These are phyloP conservation scores for Spodoptera exigua DNA, from an alignment of 2,888 invertebrate genomes.

Conservation along the genomic window DNA sequence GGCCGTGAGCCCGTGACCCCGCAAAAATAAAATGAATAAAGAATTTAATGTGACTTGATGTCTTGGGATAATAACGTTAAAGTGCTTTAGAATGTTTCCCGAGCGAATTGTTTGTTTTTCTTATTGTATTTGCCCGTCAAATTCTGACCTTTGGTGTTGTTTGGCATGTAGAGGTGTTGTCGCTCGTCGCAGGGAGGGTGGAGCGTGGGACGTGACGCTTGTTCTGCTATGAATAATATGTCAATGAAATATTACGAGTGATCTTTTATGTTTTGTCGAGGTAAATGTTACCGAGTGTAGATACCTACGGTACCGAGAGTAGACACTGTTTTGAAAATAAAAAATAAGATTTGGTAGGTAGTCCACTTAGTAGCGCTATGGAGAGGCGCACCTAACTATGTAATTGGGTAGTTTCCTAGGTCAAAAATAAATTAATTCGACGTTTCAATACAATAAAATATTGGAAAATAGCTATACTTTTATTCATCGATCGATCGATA, in stretches of 20 bases:
- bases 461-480: too few relatives aligned
- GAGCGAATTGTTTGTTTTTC: constrained; percentile 80
- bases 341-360: too few relatives aligned
- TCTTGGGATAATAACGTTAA: constrained; percentile 83
- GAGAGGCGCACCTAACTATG: too few relatives aligned
- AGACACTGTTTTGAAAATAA: too few relatives aligned
- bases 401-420: too few relatives aligned
- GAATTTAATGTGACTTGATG: constrained; percentile 87
- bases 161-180: constrained; percentile 37
- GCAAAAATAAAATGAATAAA: constrained; percentile 86
- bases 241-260: constrained; percentile 5
- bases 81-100: constrained; percentile 81
- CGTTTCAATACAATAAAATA: too few relatives aligned
- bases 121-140: constrained; percentile 77
- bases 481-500: too few relatives aligned
- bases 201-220: constrained; percentile 17
- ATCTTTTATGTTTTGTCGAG: constrained; percentile 1
- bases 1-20: constrained; percentile 77
- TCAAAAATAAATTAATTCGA: too few relatives aligned
- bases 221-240: constrained; percentile 41
- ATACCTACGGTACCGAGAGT: too few relatives aligned
- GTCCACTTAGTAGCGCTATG: too few relatives aligned
- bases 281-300: constrained; percentile 4
- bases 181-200: constrained; percentile 9
- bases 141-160: constrained; percentile 64